Evolutionary conservation across 2,113 vertebrate species (phyloP), one percentile per base, ranked within the genome.

Genomic region (Hippoglossus stenolepis): DNA sequence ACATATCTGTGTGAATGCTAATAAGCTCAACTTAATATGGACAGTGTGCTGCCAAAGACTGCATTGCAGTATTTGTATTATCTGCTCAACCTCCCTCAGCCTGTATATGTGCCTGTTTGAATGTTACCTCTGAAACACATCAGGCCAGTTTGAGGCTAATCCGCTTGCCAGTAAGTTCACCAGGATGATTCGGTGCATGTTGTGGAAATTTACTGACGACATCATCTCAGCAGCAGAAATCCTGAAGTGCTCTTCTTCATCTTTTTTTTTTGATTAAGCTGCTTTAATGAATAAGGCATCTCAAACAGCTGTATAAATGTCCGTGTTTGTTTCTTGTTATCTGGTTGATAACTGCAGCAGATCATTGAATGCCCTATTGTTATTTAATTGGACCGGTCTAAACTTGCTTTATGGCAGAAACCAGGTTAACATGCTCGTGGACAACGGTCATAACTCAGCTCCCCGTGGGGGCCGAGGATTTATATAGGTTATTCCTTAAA

Each of bases 401-500:
- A 73, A 65, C 66, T 60, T 31, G 4, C 31, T 74, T 24, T 65
- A 24, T 69, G 43, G 64, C 13, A 3, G 49, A 90, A 85, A 89
- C 67, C 79, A 75, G 85, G 83, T 75, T 80, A 86, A 68, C 80
- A 63, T 54, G 57, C 76, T 65, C 47, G 53, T 24, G 20, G 71
- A 77, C 12, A 12, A 15, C 0, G 2, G 21, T 49, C 70, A 61
- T 85, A 75, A 89, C 49, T 85, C 85, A 20, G 49, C 45, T 61
- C 58, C 74, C 81, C 6, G 4, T 35, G 11, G 85, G 87, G 74
- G 79, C 35, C 2, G 0, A 23, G 74, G 81, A 87, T 89, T 84
- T 90, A 90, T 90, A 65, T 83, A 65, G 84, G 75, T 69, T 90
- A 84, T 80, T 86, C 71, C 70, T 85, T 82, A 35, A 93, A 88